Conservation (phyloP, 2,113 vertebrate species). For the Ranitomeya variabilis region DNA sequence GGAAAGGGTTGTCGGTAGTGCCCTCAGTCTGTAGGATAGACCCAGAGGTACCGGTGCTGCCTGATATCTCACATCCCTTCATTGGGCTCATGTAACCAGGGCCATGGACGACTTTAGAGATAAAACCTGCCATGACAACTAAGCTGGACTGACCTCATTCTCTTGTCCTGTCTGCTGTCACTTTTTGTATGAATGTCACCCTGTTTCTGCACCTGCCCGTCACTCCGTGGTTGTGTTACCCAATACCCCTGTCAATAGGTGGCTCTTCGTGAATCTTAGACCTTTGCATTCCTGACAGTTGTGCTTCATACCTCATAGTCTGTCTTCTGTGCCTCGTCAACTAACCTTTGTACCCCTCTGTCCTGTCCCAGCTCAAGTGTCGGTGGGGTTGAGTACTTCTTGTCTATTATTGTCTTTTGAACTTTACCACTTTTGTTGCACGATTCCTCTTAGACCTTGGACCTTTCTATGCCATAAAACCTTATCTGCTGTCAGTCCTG, state of each 20-base stretch:
- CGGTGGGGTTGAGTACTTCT: background rate
- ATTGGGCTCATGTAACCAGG: constrained; percentile 21
- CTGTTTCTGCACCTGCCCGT: background rate
- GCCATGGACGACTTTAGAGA: constrained; percentile 1
- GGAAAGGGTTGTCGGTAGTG: background rate
- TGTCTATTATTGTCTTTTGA: background rate
- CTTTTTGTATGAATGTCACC: background rate
- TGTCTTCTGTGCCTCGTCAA: background rate
- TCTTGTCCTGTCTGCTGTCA: background rate
- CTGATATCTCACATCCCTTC: background rate
- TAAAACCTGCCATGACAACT: background rate
- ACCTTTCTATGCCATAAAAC: background rate
- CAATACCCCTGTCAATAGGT: background rate
- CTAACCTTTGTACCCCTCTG: background rate
- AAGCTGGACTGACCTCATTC: background rate
- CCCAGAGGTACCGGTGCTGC: background rate
- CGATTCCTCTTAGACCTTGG: background rate
- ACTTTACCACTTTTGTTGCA: background rate
- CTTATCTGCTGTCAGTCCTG: background rate
- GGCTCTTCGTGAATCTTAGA: background rate
- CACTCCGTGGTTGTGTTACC: background rate
- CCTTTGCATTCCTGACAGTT: background rate
- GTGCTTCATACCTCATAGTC: background rate
- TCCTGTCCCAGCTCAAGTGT: background rate
- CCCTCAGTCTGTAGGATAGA: background rate